A percentile compares a stretch with the other conserved stretches of the same genome.
These are phyloP conservation scores for Standfussiana lucernea DNA, from an alignment of 2,888 invertebrate species.

Conservation along the genomic window DNA sequence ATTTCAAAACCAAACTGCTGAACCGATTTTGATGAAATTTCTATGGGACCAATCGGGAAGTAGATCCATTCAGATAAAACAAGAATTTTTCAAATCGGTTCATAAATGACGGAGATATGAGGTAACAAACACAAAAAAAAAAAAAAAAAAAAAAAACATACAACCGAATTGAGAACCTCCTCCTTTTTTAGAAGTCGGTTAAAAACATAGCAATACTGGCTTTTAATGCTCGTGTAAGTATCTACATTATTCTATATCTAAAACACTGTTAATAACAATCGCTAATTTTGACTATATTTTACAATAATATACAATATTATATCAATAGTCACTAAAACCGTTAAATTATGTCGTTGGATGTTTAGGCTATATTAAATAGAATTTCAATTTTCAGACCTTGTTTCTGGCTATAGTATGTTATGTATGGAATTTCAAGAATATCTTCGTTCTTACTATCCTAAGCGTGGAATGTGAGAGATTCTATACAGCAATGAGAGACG, in stretches of 20 bases:
- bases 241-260: not conserved
- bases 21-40: too few relatives aligned
- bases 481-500: slow-evolving; percentile 18
- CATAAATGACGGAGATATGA: too few relatives aligned
- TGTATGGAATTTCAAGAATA: slow-evolving; percentile 10
- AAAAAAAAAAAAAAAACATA: too few relatives aligned
- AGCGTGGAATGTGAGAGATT: slow-evolving; percentile 25
- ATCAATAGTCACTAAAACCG: not conserved
- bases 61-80: too few relatives aligned
- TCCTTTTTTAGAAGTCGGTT: too few relatives aligned
- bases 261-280: not conserved
- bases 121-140: too few relatives aligned
- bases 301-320: not conserved
- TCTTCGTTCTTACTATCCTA: not conserved
- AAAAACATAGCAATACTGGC: not conserved
- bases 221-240: not conserved
- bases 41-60: too few relatives aligned
- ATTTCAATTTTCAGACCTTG: not conserved
- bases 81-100: too few relatives aligned
- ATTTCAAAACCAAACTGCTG: too few relatives aligned
- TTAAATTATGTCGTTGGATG: not conserved
- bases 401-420: not conserved
- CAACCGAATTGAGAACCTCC: too few relatives aligned
- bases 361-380: not conserved
- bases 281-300: not conserved